Percentiles rank a stretch among this genome's conserved stretches.
Evolutionary conservation across 2,888 invertebrate species (phyloP).

Genomic region (Platerodrilus igneus): DNA sequence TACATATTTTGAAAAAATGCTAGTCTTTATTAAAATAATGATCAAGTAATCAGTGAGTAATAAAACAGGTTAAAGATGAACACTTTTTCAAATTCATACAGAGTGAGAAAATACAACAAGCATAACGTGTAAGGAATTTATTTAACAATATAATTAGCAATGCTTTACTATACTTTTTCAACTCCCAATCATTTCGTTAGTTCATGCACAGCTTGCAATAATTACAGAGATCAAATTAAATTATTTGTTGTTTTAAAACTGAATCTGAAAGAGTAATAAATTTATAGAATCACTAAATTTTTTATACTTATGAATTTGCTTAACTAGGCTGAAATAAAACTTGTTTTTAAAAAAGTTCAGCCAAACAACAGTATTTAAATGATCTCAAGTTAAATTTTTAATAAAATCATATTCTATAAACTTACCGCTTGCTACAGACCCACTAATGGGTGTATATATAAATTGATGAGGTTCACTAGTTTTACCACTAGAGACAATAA

Average conservation of each 20-base stretch:
- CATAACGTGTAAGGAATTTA: background rate
- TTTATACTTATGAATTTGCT: no score
- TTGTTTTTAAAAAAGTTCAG: background rate
- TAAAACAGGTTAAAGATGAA: slow-evolving; percentile 11
- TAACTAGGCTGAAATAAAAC: no score
- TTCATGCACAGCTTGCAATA: slow-evolving; percentile 38
- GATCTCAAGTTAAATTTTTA: slow-evolving; percentile 29
- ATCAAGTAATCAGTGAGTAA: no score
- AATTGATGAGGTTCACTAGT: slow-evolving; percentile 82
- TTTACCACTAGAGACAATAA: slow-evolving; percentile 79
- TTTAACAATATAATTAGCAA: background rate
- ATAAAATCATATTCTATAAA: no score
- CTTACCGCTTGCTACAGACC: slow-evolving; percentile 47
- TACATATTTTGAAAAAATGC: slow-evolving; percentile 32
- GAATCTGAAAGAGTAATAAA: background rate
- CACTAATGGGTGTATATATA: slow-evolving; percentile 65
- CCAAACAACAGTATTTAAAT: slow-evolving; percentile 39
- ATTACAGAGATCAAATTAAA: slow-evolving; percentile 37
- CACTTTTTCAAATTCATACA: slow-evolving; percentile 19
- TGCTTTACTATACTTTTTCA: slow-evolving; percentile 13
- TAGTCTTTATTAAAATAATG: slow-evolving; percentile 8
- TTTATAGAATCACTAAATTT: background rate
- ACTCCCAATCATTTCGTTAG: slow-evolving; percentile 35
- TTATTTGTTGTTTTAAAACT: slow-evolving; percentile 30
- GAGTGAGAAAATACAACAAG: slow-evolving; percentile 18